A percentile compares a stretch with the other conserved stretches of the same genome.
phyloP scores from a whole-genome alignment of 2,888 invertebrate genomes.

The Eupithecia abbreviata region DNA sequence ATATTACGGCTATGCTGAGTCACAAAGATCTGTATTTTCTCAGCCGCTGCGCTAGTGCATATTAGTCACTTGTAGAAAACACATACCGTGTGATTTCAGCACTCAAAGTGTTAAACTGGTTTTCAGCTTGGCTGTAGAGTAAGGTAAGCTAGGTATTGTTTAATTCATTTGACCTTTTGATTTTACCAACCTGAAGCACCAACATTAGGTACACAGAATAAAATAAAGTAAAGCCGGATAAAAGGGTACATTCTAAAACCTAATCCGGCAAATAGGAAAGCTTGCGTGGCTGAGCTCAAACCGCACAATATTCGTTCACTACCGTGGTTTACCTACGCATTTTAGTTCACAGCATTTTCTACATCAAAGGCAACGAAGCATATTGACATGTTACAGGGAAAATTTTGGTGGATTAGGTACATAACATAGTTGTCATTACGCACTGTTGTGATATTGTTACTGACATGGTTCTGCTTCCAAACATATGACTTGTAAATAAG shows the following conservation, averaged over 20 bases:
- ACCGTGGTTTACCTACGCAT: conserved; percentile 33
- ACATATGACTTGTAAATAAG: background rate
- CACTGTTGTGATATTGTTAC: background rate
- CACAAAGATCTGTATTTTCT: too few relatives aligned
- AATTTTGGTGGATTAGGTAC: conserved; percentile 8
- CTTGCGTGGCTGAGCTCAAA: conserved; percentile 4
- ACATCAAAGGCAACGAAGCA: conserved; percentile 50
- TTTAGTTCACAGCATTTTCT: conserved; percentile 43
- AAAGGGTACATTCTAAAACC: conserved; percentile 4
- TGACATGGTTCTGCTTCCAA: background rate
- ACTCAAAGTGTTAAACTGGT: too few relatives aligned
- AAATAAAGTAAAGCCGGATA: background rate
- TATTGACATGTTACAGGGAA: conserved; percentile 41
- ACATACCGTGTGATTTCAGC: too few relatives aligned
- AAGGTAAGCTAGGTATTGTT: background rate
- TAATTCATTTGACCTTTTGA: background rate
- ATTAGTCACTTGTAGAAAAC: too few relatives aligned
- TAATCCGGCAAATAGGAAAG: conserved; percentile 14
- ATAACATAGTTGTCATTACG: background rate
- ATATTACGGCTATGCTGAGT: too few relatives aligned
- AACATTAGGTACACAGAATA: background rate
- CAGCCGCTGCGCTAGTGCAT: too few relatives aligned
- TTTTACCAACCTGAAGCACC: background rate
- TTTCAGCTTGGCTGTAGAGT: background rate
- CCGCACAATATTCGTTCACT: conserved; percentile 10